phyloP scores from a whole-genome alignment of 2,113 vertebrate genomes.

The Hoplias malabaricus region DNA sequence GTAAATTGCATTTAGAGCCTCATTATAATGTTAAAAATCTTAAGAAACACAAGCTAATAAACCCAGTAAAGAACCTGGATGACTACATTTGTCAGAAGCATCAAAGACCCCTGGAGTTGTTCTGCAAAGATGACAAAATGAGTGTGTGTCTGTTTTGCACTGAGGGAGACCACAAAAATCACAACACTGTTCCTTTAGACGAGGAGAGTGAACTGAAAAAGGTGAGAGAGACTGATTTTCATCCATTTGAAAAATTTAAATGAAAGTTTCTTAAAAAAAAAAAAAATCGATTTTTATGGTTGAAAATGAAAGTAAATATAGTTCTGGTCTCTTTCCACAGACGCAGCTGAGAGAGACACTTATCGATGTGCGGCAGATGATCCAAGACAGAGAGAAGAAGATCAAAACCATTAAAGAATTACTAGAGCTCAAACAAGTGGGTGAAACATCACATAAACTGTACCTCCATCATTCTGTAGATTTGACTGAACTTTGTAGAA shows the following conservation, averaged over 20 bases:
- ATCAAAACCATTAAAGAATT: too few relatives aligned
- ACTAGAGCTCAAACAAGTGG: too few relatives aligned
- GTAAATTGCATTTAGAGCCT: background rate
- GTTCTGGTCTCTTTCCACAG: too few relatives aligned
- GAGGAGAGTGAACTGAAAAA: background rate
- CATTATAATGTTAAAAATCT: background rate
- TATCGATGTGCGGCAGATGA: too few relatives aligned
- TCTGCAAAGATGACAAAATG: background rate
- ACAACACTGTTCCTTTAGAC: background rate
- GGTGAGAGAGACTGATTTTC: background rate
- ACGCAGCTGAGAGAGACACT: too few relatives aligned
- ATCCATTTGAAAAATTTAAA: background rate
- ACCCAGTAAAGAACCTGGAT: background rate
- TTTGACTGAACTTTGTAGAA: too few relatives aligned
- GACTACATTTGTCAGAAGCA: background rate
- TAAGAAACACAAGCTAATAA: background rate
- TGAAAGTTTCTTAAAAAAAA: too few relatives aligned
- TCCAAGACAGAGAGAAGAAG: too few relatives aligned
- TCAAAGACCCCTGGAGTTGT: background rate
- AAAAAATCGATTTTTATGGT: too few relatives aligned
- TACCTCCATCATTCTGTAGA: too few relatives aligned
- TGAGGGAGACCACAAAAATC: background rate
- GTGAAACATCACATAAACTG: too few relatives aligned
- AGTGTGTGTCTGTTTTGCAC: background rate
- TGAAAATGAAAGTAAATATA: too few relatives aligned